A percentile compares a stretch with the other conserved stretches of the same genome.
These are phyloP conservation scores for Actenoides lindsayi DNA, from an alignment of 2,113 vertebrate genomes.

Conservation along the genomic window DNA sequence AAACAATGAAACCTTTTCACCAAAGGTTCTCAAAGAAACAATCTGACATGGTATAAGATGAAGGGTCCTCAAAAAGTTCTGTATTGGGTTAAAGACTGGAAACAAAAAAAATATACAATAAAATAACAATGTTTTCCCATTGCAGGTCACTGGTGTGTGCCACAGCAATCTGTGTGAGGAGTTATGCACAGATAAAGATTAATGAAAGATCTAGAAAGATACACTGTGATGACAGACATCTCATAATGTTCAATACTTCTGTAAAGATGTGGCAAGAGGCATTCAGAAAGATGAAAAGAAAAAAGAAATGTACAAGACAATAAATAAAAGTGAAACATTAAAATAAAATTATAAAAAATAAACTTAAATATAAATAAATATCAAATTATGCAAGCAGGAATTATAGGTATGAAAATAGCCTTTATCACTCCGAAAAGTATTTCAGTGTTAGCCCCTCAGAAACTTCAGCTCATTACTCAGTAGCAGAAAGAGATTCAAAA, in stretches of 20 bases:
- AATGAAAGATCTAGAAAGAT: not conserved
- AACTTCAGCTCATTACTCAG: not conserved
- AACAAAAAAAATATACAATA: not conserved
- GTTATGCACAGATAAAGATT: not conserved
- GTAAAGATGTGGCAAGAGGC: not conserved
- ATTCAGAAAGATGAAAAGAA: not conserved
- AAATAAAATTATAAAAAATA: not conserved
- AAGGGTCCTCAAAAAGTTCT: not conserved
- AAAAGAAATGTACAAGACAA: not conserved
- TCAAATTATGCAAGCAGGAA: not conserved
- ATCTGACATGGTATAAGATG: not conserved
- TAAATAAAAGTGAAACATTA: not conserved
- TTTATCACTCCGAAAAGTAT: not conserved
- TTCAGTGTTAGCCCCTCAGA: not conserved
- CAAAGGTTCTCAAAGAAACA: not conserved
- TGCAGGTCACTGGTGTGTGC: not conserved
- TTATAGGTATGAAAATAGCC: not conserved
- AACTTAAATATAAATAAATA: not conserved
- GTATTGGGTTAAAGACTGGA: not conserved
- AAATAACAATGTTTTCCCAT: not conserved
- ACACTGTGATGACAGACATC: not conserved
- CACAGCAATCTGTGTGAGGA: not conserved
- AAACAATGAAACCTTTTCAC: not conserved
- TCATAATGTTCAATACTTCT: not conserved
- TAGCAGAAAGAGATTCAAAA: not conserved